Evolutionary conservation across 2,797 vertebrate species (phyloP).

Genomic region (Crocidura indochinensis): DNA sequence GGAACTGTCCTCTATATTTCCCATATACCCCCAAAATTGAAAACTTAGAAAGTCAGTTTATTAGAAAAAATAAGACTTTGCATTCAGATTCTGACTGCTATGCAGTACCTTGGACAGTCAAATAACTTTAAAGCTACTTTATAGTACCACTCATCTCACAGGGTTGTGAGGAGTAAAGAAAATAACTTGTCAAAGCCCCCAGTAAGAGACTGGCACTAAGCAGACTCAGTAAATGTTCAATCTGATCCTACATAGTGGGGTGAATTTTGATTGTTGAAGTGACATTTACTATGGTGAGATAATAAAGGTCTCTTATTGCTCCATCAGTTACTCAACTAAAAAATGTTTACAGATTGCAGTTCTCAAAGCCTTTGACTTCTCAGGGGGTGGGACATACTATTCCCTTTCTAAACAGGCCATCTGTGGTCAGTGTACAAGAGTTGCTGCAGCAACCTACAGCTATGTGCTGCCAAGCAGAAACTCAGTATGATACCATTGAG

Average conservation of each 20-base stretch:
- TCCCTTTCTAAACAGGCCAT: constrained; percentile 34
- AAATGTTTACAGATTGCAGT: constrained; percentile 19
- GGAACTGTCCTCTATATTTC: no score
- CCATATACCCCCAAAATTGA: no score
- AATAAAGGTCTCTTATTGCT: constrained; percentile 48
- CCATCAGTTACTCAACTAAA: constrained; percentile 31
- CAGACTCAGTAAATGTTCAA: background rate
- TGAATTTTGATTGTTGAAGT: constrained; percentile 45
- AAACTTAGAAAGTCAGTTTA: constrained; percentile 24
- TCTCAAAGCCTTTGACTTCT: constrained; percentile 49
- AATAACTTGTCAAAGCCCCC: constrained; percentile 12
- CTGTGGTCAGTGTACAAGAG: constrained; percentile 49
- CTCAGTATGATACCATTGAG: constrained; percentile 38
- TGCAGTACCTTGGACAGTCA: constrained; percentile 10
- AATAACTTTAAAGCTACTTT: background rate
- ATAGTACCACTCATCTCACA: background rate
- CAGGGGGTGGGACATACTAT: constrained; percentile 40
- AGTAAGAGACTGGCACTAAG: constrained; percentile 4
- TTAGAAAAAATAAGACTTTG: background rate
- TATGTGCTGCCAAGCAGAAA: constrained; percentile 54
- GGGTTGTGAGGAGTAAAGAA: background rate
- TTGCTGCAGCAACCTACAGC: constrained; percentile 63
- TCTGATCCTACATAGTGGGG: background rate
- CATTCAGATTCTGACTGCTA: constrained; percentile 16
- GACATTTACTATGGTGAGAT: constrained; percentile 50